Percentiles rank a stretch among this genome's conserved stretches.
phyloP scores from a whole-genome alignment of 2,113 vertebrate genomes.

The Salvelinus sp. region DNA sequence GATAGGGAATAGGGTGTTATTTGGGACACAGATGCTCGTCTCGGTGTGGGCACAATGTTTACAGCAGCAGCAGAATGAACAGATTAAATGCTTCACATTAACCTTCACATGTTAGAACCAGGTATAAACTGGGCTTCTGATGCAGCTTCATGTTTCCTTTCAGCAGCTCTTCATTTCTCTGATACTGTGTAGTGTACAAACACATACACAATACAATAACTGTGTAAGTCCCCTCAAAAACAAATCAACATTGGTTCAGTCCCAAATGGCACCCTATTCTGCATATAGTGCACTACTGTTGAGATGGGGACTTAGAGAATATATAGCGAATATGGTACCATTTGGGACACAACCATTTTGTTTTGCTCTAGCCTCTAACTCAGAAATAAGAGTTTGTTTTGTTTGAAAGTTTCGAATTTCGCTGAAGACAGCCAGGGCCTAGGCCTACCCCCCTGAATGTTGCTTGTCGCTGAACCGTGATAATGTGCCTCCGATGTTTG shows the following conservation, averaged over 20 bases:
- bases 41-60: constrained; percentile 34
- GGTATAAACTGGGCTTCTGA: constrained; percentile 4
- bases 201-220: no score
- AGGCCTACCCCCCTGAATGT: not conserved
- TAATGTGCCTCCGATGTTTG: constrained; percentile 34
- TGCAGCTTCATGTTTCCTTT: constrained; percentile 27
- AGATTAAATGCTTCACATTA: constrained; percentile 38
- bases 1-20: no score
- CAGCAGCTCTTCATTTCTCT: constrained; percentile 18
- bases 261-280: no score
- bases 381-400: constrained; percentile 16
- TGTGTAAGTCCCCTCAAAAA: no score
- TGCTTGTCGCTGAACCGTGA: constrained; percentile 9
- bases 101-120: no score
- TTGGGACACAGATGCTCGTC: constrained; percentile 16
- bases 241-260: no score
- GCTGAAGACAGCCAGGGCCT: constrained; percentile 11
- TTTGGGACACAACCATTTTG: no score
- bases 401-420: constrained; percentile 32
- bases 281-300: no score
- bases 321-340: no score
- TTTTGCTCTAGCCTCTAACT: not conserved
- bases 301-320: no score
- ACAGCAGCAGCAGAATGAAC: constrained; percentile 25
- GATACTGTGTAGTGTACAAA: not conserved